Evolutionary conservation across 2,888 invertebrate genomes (phyloP).

Genomic region (Lycaena phlaeas): DNA sequence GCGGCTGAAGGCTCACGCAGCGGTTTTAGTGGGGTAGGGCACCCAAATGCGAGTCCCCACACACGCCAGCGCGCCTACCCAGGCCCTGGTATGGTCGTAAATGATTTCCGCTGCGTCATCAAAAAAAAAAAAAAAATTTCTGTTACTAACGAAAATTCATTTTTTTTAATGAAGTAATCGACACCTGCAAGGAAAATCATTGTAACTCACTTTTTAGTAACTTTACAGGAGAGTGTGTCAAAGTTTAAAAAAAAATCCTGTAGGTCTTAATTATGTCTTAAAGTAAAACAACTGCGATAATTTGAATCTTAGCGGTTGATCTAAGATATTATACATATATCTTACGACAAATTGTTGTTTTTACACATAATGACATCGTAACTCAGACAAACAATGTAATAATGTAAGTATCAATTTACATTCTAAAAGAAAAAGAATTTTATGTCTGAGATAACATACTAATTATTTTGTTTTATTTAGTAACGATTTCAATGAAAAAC

Average conservation of each 20-base stretch:
- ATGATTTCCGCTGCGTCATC: no score
- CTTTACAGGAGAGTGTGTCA: constrained; percentile 1
- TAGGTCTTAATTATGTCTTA: background rate
- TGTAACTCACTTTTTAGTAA: no score
- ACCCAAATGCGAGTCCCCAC: no score
- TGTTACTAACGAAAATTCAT: no score
- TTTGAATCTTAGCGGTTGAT: constrained; percentile 4
- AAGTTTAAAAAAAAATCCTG: constrained; percentile 3
- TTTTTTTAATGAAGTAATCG: no score
- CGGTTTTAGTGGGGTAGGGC: no score
- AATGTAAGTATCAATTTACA: constrained; percentile 5
- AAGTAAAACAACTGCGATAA: constrained; percentile 3
- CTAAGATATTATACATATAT: constrained; percentile 7
- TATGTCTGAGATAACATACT: constrained; percentile 5
- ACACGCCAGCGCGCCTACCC: no score
- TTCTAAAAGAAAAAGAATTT: background rate
- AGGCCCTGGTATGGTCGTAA: no score
- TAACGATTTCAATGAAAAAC: constrained; percentile 3
- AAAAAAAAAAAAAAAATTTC: no score
- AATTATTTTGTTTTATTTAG: constrained; percentile 1
- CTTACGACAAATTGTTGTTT: constrained; percentile 1
- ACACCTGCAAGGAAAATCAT: no score
- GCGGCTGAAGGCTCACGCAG: no score
- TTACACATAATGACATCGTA: constrained; percentile 4
- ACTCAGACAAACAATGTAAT: constrained; percentile 5